A percentile compares a stretch with the other conserved stretches of the same genome.
Conservation (phyloP, 2,888 invertebrate genomes). For the Zaprionus bogoriensis region DNA sequence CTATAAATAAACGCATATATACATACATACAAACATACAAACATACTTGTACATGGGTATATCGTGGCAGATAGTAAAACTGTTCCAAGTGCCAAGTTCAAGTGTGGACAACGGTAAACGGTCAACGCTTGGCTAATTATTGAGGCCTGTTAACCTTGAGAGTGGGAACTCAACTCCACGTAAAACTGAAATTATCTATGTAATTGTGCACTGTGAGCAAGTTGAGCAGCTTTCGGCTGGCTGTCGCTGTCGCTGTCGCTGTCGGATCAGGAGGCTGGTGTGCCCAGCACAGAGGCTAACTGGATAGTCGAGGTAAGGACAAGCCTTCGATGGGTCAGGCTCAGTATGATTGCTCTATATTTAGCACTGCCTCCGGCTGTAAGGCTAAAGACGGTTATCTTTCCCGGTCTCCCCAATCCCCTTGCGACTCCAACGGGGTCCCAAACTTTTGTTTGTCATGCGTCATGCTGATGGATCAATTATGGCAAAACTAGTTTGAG, state of each 20-base stretch:
- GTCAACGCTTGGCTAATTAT: constrained; percentile 15
- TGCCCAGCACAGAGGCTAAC: constrained; percentile 4
- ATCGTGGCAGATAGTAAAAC: constrained; percentile 3
- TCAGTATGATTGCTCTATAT: constrained; percentile 8
- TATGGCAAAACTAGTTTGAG: constrained; percentile 7
- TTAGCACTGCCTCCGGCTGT: constrained; percentile 18
- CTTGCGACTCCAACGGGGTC: not conserved
- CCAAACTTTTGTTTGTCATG: constrained; percentile 14
- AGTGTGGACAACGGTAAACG: constrained; percentile 49
- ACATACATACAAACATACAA: not conserved
- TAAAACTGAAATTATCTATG: constrained; percentile 43
- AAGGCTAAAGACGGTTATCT: not conserved
- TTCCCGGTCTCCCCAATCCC: not conserved
- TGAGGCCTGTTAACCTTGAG: constrained; percentile 58
- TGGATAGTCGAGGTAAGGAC: constrained; percentile 1
- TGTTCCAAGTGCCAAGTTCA: constrained; percentile 52
- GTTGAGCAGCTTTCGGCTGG: constrained; percentile 33
- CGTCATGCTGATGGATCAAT: constrained; percentile 23
- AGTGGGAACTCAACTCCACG: constrained; percentile 16
- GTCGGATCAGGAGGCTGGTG: constrained; percentile 34
- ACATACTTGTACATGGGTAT: not conserved
- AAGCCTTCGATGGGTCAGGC: not conserved
- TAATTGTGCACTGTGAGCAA: constrained; percentile 27
- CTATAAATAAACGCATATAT: constrained; percentile 10
- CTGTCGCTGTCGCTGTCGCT: no score